Evolutionary conservation across 2,888 invertebrate genomes (phyloP).

Genomic region (Dryobotodes eremita): DNA sequence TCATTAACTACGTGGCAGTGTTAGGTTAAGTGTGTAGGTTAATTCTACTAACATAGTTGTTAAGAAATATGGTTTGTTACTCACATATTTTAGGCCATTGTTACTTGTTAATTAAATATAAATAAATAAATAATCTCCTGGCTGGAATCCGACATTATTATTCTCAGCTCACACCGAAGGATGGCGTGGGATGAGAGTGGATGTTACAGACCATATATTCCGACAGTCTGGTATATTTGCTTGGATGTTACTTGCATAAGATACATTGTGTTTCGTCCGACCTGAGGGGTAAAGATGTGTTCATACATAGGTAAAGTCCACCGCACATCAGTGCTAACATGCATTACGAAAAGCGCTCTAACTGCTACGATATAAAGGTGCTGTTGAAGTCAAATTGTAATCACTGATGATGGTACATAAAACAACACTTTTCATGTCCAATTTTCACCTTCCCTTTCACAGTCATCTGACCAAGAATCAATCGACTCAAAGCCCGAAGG

Average conservation of each 20-base stretch:
- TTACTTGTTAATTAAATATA: too few species aligned
- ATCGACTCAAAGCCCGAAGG: constrained; percentile 75
- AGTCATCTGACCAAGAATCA: constrained; percentile 77
- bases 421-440: too few species aligned
- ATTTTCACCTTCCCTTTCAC: constrained; percentile 20
- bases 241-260: neutral
- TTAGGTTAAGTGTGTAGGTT: neutral
- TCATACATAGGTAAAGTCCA: neutral
- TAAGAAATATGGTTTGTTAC: neutral
- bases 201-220: constrained; percentile 29
- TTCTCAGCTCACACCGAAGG: neutral
- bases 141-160: neutral
- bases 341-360: neutral
- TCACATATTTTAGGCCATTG: neutral
- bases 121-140: constrained; percentile 9
- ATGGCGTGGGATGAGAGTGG: neutral
- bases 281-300: neutral
- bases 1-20: too few species aligned
- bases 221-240: constrained; percentile 1
- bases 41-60: neutral
- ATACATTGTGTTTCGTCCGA: neutral
- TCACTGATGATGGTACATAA: too few species aligned
- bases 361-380: neutral
- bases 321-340: too few species aligned
- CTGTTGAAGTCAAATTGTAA: too few species aligned